Evolutionary conservation across 2,797 vertebrate species (phyloP), one percentile per base, ranked within the genome.

Genomic region (Pyrocephalus nanus): DNA sequence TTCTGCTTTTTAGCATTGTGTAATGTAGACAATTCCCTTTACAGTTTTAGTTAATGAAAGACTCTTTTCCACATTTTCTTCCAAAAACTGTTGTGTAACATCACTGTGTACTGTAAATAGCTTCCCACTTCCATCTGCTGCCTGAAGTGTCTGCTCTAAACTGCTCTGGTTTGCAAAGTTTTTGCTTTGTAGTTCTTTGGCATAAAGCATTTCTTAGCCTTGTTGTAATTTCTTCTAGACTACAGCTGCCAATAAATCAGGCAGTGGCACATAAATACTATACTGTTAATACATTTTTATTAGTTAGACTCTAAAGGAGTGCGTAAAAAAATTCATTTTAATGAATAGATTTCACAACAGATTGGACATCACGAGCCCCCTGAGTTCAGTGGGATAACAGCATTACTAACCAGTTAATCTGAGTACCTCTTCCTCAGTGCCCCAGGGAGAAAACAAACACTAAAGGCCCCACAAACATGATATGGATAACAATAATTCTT

Each of bases 61-160:
- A 92, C 25, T 74, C 82, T 79, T 80, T 90, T 84, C 77, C 84
- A 91, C 10, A 61, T 90, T 92, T 95, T 57, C 65, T 88, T 88
- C 91, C 64, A 86, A 94, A 95, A 84, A 69, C 8, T 58, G 38
- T 92, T 93, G 86, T 58, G 80, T 38, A 94, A 90, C 55, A 72
- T 72, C 47, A 84, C 57, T 83, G 53, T 86, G 83, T 83, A 66
- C 79, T 65, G 65, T 84, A 95, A 95, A 93, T 71, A 88, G 77
- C 74, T 91, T 80, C 73, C 36, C 62, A 86, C 50, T 88, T 95
- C 86, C 66, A 90, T 84, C 38, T 92, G 86, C 61, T 81, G 51
- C 73, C 47, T 58, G 15, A 69, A 88, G 5, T 58, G 19, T 58
- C 65, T 94, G 30, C 66, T 57, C 25, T 54, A 51, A 88, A 81